Evolutionary conservation across 2,797 vertebrate species (phyloP).

Genomic region (Numenius phaeopus): DNA sequence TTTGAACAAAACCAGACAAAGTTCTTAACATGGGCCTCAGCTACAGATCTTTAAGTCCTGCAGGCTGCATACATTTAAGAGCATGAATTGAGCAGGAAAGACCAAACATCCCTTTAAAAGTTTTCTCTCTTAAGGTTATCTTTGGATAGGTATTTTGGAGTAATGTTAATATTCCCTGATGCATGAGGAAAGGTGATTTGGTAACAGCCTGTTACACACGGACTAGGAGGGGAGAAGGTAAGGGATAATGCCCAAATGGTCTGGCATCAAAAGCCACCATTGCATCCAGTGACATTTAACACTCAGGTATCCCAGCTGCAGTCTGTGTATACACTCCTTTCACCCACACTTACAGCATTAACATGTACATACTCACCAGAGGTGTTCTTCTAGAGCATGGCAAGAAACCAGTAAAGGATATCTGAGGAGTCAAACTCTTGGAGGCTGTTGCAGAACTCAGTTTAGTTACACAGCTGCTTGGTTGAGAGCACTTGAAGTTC

Average conservation of each 20-base stretch:
- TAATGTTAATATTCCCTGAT: neutral
- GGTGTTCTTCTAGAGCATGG: constrained; percentile 17
- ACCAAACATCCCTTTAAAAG: neutral
- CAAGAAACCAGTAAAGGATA: constrained; percentile 26
- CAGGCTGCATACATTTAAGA: neutral
- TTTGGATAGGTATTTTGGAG: neutral
- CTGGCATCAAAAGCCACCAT: neutral
- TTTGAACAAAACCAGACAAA: neutral
- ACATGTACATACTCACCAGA: constrained; percentile 21
- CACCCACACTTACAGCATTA: neutral
- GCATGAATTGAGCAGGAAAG: neutral
- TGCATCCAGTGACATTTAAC: neutral
- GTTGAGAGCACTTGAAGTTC: constrained; percentile 8
- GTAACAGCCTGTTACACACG: neutral
- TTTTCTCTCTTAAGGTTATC: neutral
- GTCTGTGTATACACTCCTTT: neutral
- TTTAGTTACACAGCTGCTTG: constrained; percentile 38
- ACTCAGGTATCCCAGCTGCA: neutral
- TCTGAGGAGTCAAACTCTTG: constrained; percentile 3
- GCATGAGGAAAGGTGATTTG: neutral
- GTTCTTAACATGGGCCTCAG: neutral
- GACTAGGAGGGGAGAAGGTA: neutral
- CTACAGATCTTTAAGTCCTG: neutral
- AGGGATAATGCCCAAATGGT: neutral
- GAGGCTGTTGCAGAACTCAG: constrained; percentile 25